These are phyloP conservation scores for Oscheius sp. DNA, from an alignment of 2,888 invertebrate species.

Conservation along the genomic window DNA sequence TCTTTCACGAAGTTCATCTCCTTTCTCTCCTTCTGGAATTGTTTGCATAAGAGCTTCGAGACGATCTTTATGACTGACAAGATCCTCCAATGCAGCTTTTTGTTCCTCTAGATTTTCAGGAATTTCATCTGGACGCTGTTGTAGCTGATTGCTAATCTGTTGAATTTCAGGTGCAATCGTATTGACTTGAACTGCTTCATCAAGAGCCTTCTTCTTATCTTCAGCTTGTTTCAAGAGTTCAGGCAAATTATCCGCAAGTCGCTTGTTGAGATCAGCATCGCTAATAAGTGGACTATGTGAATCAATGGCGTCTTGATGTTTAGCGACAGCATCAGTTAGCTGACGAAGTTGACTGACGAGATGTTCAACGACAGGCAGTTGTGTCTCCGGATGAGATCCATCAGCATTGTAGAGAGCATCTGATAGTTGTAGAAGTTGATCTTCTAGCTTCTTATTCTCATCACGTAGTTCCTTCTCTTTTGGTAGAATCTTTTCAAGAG, in stretches of 20 bases:
- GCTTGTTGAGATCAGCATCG: slow-evolving; percentile 19
- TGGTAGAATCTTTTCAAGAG: slow-evolving; percentile 8
- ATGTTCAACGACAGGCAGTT: slow-evolving; percentile 17
- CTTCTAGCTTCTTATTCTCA: slow-evolving; percentile 20
- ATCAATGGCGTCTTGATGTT: slow-evolving; percentile 7
- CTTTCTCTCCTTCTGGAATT: slow-evolving; percentile 38
- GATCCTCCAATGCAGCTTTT: slow-evolving; percentile 44
- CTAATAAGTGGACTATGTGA: slow-evolving; percentile 16
- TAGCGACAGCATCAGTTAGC: background rate
- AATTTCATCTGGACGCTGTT: slow-evolving; percentile 36
- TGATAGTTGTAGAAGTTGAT: slow-evolving; percentile 14
- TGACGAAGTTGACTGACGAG: background rate
- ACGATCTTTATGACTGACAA: slow-evolving; percentile 40
- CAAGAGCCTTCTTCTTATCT: slow-evolving; percentile 35
- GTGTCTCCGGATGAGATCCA: slow-evolving; percentile 14
- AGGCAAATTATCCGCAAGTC: slow-evolving; percentile 28
- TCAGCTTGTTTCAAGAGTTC: slow-evolving; percentile 14
- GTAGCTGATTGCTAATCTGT: slow-evolving; percentile 39
- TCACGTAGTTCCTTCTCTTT: slow-evolving; percentile 19
- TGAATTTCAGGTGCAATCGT: slow-evolving; percentile 44
- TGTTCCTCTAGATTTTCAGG: slow-evolving; percentile 44
- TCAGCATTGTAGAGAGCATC: background rate
- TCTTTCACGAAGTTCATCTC: slow-evolving; percentile 46
- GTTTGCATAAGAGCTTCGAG: slow-evolving; percentile 42
- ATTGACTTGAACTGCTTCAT: slow-evolving; percentile 38